Evolutionary conservation across 2,113 vertebrate species (phyloP), one percentile per base, ranked within the genome.

Genomic region (Macroglossus sobrinus): DNA sequence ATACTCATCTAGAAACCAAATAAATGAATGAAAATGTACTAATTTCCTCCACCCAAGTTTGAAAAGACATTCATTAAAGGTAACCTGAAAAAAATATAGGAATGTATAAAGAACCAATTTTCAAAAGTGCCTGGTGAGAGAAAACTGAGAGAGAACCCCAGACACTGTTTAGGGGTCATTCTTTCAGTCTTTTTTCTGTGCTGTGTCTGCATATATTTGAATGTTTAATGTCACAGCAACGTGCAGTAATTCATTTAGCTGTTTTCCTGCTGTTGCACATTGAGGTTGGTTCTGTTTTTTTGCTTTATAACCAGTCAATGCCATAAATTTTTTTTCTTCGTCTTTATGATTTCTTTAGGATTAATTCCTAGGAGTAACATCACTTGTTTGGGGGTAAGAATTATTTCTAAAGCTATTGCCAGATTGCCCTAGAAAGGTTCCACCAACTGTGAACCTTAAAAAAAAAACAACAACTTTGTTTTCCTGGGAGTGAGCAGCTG

Each of bases 301-400:
- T 50, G 5, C 45, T 88, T 94, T 86, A n/a, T 75, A 89, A 79
- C 28, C 57, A 75, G 1, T 50, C 14, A 50, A 21, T 76, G 33
- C 59, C 53, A 38, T 92, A 74, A 47, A 68, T 61, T 71, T 94
- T 94, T 97, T 97, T 85, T 89, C 45, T 91, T 80, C 38, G 24
- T 75, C 50, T 72, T 57, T 95, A 7, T 78, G 82, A 55, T 81
- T 96, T 80, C 69, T 93, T 94, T 91, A 50, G 92, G 63, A 92
- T 91, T 64, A 50, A 0, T 93, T 96, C 91, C 80, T 92, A 95
- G 92, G 90, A 95, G 84, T 91, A 80, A 64, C 87, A 53, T 75
- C 91, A 59, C 69, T 94, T 50, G 74, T 89, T 93, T 68, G 79
- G 94, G 87, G 21, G n/a, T 84, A 82, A 93, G 94, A 95, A 79